phyloP scores from a whole-genome alignment of 2,888 invertebrate genomes.

The Caenorhabditis zanzibari region DNA sequence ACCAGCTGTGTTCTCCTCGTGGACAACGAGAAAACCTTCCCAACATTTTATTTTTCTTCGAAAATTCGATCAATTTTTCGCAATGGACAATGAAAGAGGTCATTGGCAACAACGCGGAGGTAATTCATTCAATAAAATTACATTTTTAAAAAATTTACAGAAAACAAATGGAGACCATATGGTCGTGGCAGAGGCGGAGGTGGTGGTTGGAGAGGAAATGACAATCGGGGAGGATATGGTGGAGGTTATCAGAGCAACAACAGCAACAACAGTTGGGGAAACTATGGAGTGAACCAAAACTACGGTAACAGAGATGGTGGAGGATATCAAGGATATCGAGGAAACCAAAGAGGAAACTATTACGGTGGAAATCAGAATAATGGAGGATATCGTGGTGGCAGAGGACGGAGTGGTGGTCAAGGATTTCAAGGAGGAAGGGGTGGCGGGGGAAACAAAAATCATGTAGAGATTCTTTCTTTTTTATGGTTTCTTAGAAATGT shows the following conservation, averaged over 20 bases:
- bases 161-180: conserved; percentile 24
- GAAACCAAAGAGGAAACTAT: conserved; percentile 17
- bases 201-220: conserved; percentile 27
- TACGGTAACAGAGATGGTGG: conserved; percentile 16
- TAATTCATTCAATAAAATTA: neutral
- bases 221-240: conserved; percentile 27
- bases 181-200: neutral
- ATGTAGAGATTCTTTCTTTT: conserved; percentile 13
- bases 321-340: conserved; percentile 19
- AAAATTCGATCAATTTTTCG: neutral
- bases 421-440: conserved; percentile 31
- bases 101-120: conserved; percentile 31
- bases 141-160: conserved; percentile 11
- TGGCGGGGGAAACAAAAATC: conserved; percentile 19
- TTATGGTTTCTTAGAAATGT: neutral
- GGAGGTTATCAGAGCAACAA: conserved; percentile 9
- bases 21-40: neutral
- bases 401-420: conserved; percentile 26
- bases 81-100: conserved; percentile 34
- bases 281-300: conserved; percentile 20
- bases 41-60: no score
- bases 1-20: conserved; percentile 36
- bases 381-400: neutral
- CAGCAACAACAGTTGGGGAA: neutral
- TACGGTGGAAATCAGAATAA: conserved; percentile 11